These are phyloP conservation scores for Cantharis rustica DNA, from an alignment of 2,888 invertebrate genomes.

Conservation along the genomic window DNA sequence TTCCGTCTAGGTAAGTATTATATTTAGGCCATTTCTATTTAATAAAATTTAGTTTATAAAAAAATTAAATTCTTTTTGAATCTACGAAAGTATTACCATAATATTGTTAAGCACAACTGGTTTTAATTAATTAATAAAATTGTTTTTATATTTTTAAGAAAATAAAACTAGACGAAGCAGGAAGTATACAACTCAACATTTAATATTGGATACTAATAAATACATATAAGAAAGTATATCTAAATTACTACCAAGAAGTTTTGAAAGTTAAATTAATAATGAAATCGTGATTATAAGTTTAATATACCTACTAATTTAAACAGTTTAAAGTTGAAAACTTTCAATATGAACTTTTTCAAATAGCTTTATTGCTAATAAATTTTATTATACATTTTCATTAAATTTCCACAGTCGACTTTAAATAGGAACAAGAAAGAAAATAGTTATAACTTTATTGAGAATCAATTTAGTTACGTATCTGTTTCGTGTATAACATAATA, in stretches of 20 bases:
- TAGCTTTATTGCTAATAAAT: not conserved
- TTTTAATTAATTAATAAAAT: too few relatives aligned
- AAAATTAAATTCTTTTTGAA: too few relatives aligned
- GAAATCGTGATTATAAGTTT: not conserved
- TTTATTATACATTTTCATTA: not conserved
- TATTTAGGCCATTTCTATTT: not conserved
- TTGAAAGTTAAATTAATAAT: not conserved
- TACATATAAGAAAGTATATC: not conserved
- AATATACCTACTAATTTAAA: not conserved
- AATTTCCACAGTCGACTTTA: not conserved
- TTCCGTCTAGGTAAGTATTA: conserved; percentile 4
- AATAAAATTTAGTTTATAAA: not conserved
- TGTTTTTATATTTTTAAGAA: too few relatives aligned
- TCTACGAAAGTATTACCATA: too few relatives aligned
- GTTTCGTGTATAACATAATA: not conserved
- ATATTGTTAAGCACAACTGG: too few relatives aligned
- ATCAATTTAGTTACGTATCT: not conserved
- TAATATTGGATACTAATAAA: not conserved
- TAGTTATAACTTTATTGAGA: not conserved
- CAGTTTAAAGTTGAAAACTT: not conserved
- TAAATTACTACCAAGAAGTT: not conserved
- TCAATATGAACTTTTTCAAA: not conserved
- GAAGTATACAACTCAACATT: not conserved
- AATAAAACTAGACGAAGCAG: not conserved
- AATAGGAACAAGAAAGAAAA: not conserved